Percentiles rank a stretch among this genome's conserved stretches.
Evolutionary conservation across 1,140 invertebrate genomes (phyloP).

Genomic region (Zaprionus kolodkinae): DNA sequence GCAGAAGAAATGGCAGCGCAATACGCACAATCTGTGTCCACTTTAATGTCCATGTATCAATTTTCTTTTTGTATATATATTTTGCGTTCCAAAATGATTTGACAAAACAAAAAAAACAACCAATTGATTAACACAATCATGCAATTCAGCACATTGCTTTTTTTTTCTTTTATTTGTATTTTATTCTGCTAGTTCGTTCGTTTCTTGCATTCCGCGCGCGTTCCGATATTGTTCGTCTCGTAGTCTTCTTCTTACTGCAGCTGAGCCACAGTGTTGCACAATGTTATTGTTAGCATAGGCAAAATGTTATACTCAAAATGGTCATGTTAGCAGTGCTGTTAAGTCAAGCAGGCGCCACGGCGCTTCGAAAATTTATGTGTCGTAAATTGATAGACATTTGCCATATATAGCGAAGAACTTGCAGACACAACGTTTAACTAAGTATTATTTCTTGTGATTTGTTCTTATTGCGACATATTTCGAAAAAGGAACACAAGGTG

Average conservation of each 20-base stretch:
- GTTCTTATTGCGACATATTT: background rate
- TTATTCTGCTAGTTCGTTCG: background rate
- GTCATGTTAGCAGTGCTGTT: background rate
- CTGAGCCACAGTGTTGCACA: constrained; percentile 28
- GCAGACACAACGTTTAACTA: background rate
- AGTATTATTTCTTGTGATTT: background rate
- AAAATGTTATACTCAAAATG: constrained; percentile 24
- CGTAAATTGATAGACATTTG: background rate
- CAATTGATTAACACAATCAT: constrained; percentile 29
- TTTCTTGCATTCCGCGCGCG: constrained; percentile 39
- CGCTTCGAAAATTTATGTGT: background rate
- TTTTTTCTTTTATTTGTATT: constrained; percentile 10
- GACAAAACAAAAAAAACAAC: constrained; percentile 3
- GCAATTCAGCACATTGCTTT: constrained; percentile 11
- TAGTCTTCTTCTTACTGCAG: constrained; percentile 45
- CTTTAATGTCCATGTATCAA: constrained; percentile 11
- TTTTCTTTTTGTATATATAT: constrained; percentile 1
- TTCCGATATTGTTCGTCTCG: constrained; percentile 39
- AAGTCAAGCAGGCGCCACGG: background rate
- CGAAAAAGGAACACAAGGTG: background rate
- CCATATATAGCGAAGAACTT: background rate
- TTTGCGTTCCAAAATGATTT: background rate
- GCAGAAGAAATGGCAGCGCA: constrained; percentile 1
- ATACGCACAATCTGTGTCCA: constrained; percentile 6
- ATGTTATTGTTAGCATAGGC: background rate